Conservation (phyloP, 2,797 vertebrate genomes). For the Sebastes steindachneri region DNA sequence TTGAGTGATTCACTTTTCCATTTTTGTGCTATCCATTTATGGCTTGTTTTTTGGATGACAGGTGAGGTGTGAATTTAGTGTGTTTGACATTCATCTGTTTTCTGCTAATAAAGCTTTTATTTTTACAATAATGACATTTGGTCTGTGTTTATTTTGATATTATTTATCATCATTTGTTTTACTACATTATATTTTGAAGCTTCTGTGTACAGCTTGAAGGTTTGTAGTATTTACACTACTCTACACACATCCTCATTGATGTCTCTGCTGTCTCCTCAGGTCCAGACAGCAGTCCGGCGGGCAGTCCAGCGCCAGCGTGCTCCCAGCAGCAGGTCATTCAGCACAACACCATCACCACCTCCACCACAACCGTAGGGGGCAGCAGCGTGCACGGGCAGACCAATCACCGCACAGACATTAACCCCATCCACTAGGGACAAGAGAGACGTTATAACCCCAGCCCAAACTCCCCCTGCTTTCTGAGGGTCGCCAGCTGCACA, state of each 20-base stretch:
- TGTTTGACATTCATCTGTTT: slow-evolving; percentile 41
- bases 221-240: background rate
- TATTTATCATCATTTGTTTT: background rate
- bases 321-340: slow-evolving; percentile 99
- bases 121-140: slow-evolving; percentile 30
- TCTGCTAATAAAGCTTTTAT: slow-evolving; percentile 57
- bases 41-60: slow-evolving; percentile 27
- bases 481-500: slow-evolving; percentile 60
- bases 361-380: slow-evolving; percentile 91
- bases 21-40: slow-evolving; percentile 51
- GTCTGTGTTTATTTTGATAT: slow-evolving; percentile 55
- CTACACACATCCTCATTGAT: slow-evolving; percentile 17
- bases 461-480: slow-evolving; percentile 42
- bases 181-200: background rate
- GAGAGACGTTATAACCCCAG: slow-evolving; percentile 44
- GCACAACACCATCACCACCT: slow-evolving; percentile 99
- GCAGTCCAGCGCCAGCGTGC: slow-evolving; percentile 91
- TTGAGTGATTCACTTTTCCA: slow-evolving; percentile 59
- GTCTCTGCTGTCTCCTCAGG: slow-evolving; percentile 82
- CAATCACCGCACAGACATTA: slow-evolving; percentile 98
- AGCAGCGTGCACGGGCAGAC: slow-evolving; percentile 90
- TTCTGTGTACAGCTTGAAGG: background rate
- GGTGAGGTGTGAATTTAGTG: slow-evolving; percentile 21
- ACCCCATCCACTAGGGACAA: slow-evolving; percentile 93
- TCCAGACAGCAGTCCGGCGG: slow-evolving; percentile 96